Conservation (phyloP, 1,140 invertebrate genomes). For the Heliothis subflexa region DNA sequence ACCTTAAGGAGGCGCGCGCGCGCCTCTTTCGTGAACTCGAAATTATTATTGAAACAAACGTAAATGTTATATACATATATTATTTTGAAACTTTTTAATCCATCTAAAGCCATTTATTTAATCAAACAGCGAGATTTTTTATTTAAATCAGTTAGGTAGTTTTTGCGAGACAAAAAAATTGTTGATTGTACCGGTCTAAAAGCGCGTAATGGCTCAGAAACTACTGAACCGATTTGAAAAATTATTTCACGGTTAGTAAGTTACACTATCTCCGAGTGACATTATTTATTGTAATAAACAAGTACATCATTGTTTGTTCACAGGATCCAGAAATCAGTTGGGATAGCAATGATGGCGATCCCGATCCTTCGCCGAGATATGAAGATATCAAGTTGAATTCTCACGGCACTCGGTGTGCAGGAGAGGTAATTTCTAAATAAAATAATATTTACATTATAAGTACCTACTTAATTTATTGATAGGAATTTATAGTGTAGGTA, state of each 20-base stretch:
- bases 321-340: conserved; percentile 94
- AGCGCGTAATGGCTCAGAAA: too few species aligned
- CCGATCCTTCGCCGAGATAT: conserved; percentile 92
- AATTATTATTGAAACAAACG: too few species aligned
- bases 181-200: background rate
- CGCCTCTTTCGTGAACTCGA: too few species aligned
- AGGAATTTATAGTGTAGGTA: background rate
- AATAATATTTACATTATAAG: background rate
- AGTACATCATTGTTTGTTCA: conserved; percentile 32
- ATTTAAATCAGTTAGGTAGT: background rate
- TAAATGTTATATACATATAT: too few species aligned
- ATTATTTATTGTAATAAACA: background rate
- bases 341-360: conserved; percentile 92
- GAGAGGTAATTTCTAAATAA: conserved; percentile 86
- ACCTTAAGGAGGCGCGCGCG: background rate
- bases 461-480: background rate
- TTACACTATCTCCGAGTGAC: too few species aligned
- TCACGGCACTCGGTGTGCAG: conserved; percentile 94
- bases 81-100: too few species aligned
- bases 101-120: too few species aligned
- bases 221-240: too few species aligned
- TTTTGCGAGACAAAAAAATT: background rate
- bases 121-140: too few species aligned
- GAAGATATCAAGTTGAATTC: conserved; percentile 88
- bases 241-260: too few species aligned